A percentile compares a stretch with the other conserved stretches of the same genome.
Evolutionary conservation across 1,140 invertebrate species (phyloP).

Genomic region (Psilanteris sp.): DNA sequence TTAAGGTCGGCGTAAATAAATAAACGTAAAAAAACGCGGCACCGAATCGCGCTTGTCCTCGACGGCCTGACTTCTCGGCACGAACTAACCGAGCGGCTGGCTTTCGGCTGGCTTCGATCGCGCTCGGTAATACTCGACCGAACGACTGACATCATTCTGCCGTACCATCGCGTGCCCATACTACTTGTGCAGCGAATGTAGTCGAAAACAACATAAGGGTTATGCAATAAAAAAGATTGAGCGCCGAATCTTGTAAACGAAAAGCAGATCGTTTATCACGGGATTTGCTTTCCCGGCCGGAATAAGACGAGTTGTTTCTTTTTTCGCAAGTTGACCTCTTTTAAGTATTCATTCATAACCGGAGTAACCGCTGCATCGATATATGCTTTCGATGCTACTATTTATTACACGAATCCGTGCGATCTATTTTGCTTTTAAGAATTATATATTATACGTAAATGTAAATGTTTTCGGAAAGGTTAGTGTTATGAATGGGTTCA

Average conservation of each 20-base stretch:
- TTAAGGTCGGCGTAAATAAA: conserved; percentile 25
- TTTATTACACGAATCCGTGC: too few species aligned
- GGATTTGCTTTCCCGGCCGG: conserved; percentile 10
- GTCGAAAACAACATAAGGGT: conserved; percentile 41
- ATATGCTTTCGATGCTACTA: too few species aligned
- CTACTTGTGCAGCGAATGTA: conserved; percentile 73
- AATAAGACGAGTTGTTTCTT: conserved; percentile 15
- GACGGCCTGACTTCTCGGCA: conserved; percentile 42
- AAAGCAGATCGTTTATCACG: conserved; percentile 49
- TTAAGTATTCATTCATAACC: conserved; percentile 7
- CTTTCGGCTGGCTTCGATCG: conserved; percentile 63
- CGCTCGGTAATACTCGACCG: conserved; percentile 52
- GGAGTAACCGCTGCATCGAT: not conserved
- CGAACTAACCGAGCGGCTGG: conserved; percentile 46
- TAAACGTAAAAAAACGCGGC: conserved; percentile 5
- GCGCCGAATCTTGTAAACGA: conserved; percentile 30
- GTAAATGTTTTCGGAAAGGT: too few species aligned
- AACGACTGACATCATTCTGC: conserved; percentile 68
- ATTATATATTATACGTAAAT: too few species aligned
- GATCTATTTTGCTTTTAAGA: too few species aligned
- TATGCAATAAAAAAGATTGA: conserved; percentile 28
- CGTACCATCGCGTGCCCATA: conserved; percentile 78
- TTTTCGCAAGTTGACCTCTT: conserved; percentile 19
- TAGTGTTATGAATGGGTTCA: too few species aligned
- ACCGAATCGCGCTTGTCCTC: conserved; percentile 35